Percentiles rank a stretch among this genome's conserved stretches.
Evolutionary conservation across 2,113 vertebrate genomes (phyloP).

Genomic region (Tautogolabrus adspersus): DNA sequence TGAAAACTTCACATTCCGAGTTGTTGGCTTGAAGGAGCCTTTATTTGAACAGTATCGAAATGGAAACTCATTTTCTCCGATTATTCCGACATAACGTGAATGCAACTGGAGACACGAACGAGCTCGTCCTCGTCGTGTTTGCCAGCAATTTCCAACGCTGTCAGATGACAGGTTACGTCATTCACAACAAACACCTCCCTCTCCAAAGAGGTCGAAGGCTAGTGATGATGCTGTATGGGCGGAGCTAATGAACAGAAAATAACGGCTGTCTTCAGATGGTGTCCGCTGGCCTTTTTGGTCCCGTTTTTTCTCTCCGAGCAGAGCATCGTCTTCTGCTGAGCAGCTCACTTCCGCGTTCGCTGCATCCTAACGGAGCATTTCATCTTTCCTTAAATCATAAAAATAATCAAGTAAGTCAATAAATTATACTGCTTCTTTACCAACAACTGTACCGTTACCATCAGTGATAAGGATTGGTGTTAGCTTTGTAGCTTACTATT

Average conservation of each 20-base stretch:
- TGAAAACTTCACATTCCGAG: too few relatives aligned
- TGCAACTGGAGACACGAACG: neutral
- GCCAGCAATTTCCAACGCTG: slow-evolving; percentile 54
- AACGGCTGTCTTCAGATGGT: neutral
- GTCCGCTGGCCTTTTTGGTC: neutral
- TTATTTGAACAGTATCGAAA: too few relatives aligned
- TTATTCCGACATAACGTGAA: neutral
- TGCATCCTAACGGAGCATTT: neutral
- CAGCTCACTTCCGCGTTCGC: slow-evolving; percentile 46
- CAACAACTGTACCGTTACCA: too few relatives aligned
- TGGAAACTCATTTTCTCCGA: too few relatives aligned
- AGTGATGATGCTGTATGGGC: slow-evolving; percentile 34
- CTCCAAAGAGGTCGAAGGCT: neutral
- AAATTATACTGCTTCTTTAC: accelerated
- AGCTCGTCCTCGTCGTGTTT: slow-evolving; percentile 23
- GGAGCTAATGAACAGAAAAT: slow-evolving; percentile 9
- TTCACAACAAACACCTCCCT: slow-evolving; percentile 56
- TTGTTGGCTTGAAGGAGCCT: too few relatives aligned
- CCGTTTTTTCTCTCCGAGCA: slow-evolving; percentile 12
- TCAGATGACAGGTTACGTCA: slow-evolving; percentile 71
- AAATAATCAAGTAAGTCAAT: slow-evolving; percentile 48
- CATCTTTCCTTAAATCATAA: neutral
- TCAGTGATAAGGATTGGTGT: neutral
- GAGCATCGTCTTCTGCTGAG: neutral
- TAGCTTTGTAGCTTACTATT: neutral